Conservation (phyloP, 1,140 invertebrate species). For the Heterodera carotae region DNA sequence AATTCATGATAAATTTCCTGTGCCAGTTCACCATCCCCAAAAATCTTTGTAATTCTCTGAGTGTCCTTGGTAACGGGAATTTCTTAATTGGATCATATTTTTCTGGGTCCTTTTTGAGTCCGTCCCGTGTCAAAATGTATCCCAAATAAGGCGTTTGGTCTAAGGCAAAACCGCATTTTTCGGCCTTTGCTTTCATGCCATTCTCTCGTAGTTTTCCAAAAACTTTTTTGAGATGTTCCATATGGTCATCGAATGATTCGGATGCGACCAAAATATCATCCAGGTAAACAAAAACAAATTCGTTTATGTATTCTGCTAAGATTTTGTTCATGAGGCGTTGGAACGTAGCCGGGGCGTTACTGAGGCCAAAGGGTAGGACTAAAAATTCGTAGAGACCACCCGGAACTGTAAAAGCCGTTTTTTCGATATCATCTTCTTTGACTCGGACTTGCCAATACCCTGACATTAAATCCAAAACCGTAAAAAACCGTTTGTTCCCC, state of each 20-base stretch:
- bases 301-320: neutral
- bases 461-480: too few relatives aligned
- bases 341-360: constrained; percentile 67
- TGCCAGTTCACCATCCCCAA: neutral
- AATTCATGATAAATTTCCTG: too few relatives aligned
- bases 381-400: constrained; percentile 65
- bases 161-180: neutral
- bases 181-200: too few relatives aligned
- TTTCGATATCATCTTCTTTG: constrained; percentile 19
- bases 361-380: constrained; percentile 67
- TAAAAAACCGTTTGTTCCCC: constrained; percentile 59
- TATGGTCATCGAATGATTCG: neutral
- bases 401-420: constrained; percentile 47
- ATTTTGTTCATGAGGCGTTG: constrained; percentile 68
- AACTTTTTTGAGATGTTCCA: neutral
- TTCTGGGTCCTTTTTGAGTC: neutral
- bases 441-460: constrained; percentile 46
- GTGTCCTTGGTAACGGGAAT: neutral
- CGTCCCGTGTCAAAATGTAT: neutral
- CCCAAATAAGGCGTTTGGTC: neutral
- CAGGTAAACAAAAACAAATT: constrained; percentile 14
- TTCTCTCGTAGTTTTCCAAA: too few relatives aligned
- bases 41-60: neutral
- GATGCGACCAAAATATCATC: constrained; percentile 18
- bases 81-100: constrained; percentile 1